These are phyloP conservation scores for Epinotia nisella DNA, from an alignment of 2,888 invertebrate species.

Conservation along the genomic window DNA sequence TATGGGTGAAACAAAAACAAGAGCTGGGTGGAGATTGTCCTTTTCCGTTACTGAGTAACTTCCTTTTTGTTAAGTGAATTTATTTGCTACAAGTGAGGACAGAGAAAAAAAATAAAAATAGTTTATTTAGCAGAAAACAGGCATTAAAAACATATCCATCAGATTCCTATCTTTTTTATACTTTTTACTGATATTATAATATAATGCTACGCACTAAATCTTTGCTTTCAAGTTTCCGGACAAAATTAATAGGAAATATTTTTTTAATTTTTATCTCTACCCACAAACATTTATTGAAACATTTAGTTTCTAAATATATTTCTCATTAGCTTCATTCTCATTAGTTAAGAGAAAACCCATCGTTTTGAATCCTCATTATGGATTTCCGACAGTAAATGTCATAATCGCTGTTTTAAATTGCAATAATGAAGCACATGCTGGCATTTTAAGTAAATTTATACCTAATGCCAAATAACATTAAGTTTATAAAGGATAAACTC, in stretches of 20 bases:
- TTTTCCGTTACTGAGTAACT: constrained; percentile 59
- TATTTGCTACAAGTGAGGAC: constrained; percentile 36
- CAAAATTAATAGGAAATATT: too few relatives aligned
- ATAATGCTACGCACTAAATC: too few relatives aligned
- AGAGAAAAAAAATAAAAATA: neutral
- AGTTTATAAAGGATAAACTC: too few relatives aligned
- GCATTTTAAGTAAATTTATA: neutral
- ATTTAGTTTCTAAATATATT: too few relatives aligned
- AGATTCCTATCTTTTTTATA: neutral
- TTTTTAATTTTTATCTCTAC: too few relatives aligned
- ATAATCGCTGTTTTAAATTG: neutral
- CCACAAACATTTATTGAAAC: too few relatives aligned
- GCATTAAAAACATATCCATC: too few relatives aligned
- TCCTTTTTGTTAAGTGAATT: constrained; percentile 39
- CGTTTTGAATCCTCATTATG: neutral
- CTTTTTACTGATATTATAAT: neutral
- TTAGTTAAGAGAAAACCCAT: neutral
- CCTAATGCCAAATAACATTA: too few relatives aligned
- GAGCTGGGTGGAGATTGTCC: constrained; percentile 73
- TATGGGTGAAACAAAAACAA: constrained; percentile 81
- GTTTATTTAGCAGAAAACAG: too few relatives aligned
- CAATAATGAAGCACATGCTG: neutral
- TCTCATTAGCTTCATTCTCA: neutral
- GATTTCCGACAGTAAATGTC: neutral
- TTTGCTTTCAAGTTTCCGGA: too few relatives aligned